These are phyloP conservation scores for Apis mellifera DNA, from an alignment of 1,140 invertebrate genomes.

Conservation along the genomic window Amel_HAv3.1 CM009937.2:12264001-12264500, in stretches of 20 bases:
- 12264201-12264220: slow-evolving; percentile 54
- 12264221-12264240: slow-evolving; percentile 63
- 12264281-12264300: neutral
- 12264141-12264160: slow-evolving; percentile 17
- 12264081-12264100: neutral
- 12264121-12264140: slow-evolving; percentile 30
- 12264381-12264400: slow-evolving; percentile 36
- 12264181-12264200: slow-evolving; percentile 62
- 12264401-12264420: slow-evolving; percentile 10
- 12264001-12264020: neutral
- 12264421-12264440: slow-evolving; percentile 38
- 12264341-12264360: too few species aligned
- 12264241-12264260: slow-evolving; percentile 48
- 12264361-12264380: neutral
- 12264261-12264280: slow-evolving; percentile 34
- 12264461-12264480: slow-evolving; percentile 55
- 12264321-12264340: neutral
- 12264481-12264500: slow-evolving; percentile 53
- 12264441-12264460: slow-evolving; percentile 42
- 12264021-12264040: too few species aligned
- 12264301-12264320: neutral
- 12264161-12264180: slow-evolving; percentile 48
- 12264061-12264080: neutral
- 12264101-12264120: slow-evolving; percentile 25
- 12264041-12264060: too few species aligned